Base-by-base conservation (phyloP, 2,113 vertebrate species). In the Anser cygnoides region DNA sequence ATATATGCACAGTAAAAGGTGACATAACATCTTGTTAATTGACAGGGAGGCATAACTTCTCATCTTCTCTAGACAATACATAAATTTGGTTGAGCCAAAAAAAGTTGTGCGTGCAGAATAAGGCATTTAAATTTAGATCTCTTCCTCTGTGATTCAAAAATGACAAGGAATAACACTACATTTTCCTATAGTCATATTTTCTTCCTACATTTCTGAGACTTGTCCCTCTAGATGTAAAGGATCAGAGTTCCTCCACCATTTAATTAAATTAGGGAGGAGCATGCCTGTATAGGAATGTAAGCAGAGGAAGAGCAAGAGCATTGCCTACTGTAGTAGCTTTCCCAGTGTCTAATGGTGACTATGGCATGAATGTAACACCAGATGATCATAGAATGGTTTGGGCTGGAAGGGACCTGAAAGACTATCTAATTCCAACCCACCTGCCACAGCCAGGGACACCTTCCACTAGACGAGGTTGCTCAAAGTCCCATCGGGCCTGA, bases 21-120 rank as follows among this genome's bases (percentile, higher is more conserved):
- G 25, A 63, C 28, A 65, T 46, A 94, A 80, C 3, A 37, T 43
- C 59, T 57, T 89, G 26, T 28, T 95, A 95, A 88, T 49, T 91
- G 67, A 46, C 75, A 52, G 58, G 33, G 7, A 96, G 71, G 49
- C 44, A 39, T 6, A 83, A 75, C 23, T 90, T 94, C 31, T 49
- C 78, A 33, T 95, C 95, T 97, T 68, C 67, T 75, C 79, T 66
- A 50, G 81, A 89, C 29, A 93, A 92, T 41, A 94, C 33, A 92
- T 58, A 85, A 50, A 95, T 89, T 80, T 70, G 16, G 25, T 90
- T 81, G 52, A 92, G 54, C 68, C 37, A 77, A 87, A 35, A 80
- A 17, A 84, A 93, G 67, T 79, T 71, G 66, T 13, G 33, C 22
- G 62, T 29, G 8, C n/a, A 86, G 54, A 35, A 62, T 73, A 66